Percentiles rank a stretch among this genome's conserved stretches.
phyloP scores from a whole-genome alignment of 1,140 invertebrate genomes.

The Chironomus striatipennis region DNA sequence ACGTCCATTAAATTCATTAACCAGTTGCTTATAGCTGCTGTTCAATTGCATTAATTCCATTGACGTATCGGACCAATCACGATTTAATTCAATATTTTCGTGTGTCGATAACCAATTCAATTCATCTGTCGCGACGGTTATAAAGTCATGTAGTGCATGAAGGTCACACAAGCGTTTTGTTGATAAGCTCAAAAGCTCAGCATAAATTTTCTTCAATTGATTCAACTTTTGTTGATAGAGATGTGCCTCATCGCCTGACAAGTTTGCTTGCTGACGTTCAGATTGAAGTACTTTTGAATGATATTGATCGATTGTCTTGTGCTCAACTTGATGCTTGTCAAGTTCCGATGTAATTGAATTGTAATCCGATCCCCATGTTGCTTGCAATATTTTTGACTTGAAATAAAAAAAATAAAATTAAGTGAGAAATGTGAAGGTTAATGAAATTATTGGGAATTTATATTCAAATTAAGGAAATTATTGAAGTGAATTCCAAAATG shows the following conservation, averaged over 20 bases:
- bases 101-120: constrained; percentile 89
- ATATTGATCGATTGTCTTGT: constrained; percentile 85
- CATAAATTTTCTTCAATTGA: constrained; percentile 76
- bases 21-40: constrained; percentile 86
- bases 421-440: too few species aligned
- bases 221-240: constrained; percentile 78
- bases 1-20: constrained; percentile 83
- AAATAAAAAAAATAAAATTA: too few species aligned
- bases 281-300: constrained; percentile 65
- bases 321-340: constrained; percentile 77
- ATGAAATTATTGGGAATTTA: too few species aligned
- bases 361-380: constrained; percentile 82
- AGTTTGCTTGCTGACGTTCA: constrained; percentile 50
- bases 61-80: constrained; percentile 88
- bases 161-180: constrained; percentile 75
- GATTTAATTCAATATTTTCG: constrained; percentile 79
- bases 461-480: too few species aligned
- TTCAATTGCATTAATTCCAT: constrained; percentile 79
- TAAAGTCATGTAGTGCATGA: constrained; percentile 82
- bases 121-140: constrained; percentile 84
- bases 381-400: constrained; percentile 70
- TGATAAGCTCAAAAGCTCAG: constrained; percentile 72
- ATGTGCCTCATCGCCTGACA: constrained; percentile 73
- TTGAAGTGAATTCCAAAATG: too few species aligned
- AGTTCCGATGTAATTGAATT: constrained; percentile 72